Percentiles rank a stretch among this genome's conserved stretches.
These are phyloP conservation scores for Hypanus sabinus DNA, from an alignment of 2,113 vertebrate species.

Conservation along the genomic window DNA sequence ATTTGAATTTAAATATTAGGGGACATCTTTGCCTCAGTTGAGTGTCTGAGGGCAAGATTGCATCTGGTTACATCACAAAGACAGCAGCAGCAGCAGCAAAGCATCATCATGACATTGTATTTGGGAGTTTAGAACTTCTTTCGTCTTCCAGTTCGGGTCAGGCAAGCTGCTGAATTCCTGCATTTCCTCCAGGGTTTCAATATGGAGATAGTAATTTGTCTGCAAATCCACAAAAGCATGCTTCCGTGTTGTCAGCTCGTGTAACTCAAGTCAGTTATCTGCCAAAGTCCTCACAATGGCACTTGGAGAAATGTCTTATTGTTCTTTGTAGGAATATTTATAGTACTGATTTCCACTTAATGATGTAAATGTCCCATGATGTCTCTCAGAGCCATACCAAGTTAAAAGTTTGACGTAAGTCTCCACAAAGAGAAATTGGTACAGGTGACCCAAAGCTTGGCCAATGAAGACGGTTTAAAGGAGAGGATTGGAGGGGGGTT, in stretches of 20 bases:
- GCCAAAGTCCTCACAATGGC: background rate
- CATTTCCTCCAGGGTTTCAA: background rate
- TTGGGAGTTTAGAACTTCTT: background rate
- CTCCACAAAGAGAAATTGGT: background rate
- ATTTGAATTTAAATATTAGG: conserved; percentile 19
- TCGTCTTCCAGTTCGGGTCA: background rate
- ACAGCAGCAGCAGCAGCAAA: background rate
- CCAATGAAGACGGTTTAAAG: background rate
- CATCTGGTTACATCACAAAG: background rate
- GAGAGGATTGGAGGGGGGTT: background rate
- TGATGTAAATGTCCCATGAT: background rate
- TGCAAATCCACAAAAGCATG: background rate
- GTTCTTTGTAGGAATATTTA: background rate
- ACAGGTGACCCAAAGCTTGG: background rate
- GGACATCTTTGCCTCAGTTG: background rate
- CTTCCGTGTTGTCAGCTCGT: background rate
- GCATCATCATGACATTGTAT: background rate
- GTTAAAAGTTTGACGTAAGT: too few species aligned
- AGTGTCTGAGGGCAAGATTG: background rate
- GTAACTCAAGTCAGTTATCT: background rate
- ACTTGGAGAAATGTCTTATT: background rate
- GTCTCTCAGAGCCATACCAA: too few species aligned
- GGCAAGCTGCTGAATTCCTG: background rate
- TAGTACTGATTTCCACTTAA: too few species aligned
- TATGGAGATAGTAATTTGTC: background rate